phyloP scores from a whole-genome alignment of 2,888 invertebrate genomes.

The Ectobius pallidus region DNA sequence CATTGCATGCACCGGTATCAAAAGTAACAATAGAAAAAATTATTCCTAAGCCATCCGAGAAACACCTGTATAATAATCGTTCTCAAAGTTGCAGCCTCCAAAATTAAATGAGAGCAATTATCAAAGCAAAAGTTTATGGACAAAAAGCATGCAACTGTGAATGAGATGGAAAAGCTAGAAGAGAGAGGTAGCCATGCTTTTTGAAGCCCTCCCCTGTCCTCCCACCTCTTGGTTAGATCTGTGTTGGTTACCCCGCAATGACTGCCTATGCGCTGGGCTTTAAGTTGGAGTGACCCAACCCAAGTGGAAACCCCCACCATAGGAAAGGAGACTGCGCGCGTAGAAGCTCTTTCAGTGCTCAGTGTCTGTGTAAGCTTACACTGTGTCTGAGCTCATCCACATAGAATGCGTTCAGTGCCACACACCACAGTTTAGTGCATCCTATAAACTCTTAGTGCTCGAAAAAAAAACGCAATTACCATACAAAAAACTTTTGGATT shows the following conservation, averaged over 20 bases:
- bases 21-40: too few species aligned
- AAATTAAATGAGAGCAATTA: conserved; percentile 10
- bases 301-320: conserved; percentile 48
- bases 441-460: too few species aligned
- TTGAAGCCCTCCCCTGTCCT: background rate
- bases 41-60: too few species aligned
- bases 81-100: background rate
- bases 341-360: conserved; percentile 2
- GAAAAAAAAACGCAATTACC: too few species aligned
- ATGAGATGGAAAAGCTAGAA: background rate
- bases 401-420: too few species aligned
- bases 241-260: conserved; percentile 46
- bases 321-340: background rate
- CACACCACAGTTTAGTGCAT: too few species aligned
- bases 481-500: too few species aligned
- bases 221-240: background rate
- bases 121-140: background rate
- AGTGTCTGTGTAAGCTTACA: conserved; percentile 12
- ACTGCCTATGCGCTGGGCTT: conserved; percentile 61
- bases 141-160: background rate
- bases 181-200: conserved; percentile 5
- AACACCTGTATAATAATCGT: background rate
- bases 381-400: background rate
- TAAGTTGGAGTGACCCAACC: conserved; percentile 65
- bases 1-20: too few species aligned